Evolutionary conservation across 2,113 vertebrate species (phyloP).

Genomic region (Microtus oregoni): DNA sequence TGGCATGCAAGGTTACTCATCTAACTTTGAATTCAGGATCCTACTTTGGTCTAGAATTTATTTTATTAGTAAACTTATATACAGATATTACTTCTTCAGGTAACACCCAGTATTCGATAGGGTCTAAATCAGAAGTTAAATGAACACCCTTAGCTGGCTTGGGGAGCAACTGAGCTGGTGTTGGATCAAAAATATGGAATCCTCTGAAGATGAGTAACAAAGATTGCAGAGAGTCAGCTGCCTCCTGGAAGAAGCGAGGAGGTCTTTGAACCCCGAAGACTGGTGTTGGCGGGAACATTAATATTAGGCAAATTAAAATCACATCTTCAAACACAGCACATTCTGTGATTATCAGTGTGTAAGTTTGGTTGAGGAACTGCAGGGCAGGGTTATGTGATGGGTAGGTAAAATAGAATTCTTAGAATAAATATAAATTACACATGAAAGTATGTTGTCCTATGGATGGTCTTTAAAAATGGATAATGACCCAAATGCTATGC

Average conservation of each 20-base stretch:
- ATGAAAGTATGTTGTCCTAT: not conserved
- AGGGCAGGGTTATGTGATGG: not conserved
- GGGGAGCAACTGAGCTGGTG: not conserved
- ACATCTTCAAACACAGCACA: not conserved
- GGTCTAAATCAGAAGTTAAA: not conserved
- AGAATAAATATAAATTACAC: not conserved
- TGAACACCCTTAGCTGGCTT: not conserved
- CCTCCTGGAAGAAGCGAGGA: not conserved
- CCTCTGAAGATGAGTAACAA: not conserved
- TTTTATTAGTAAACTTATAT: not conserved
- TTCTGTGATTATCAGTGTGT: not conserved
- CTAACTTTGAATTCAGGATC: not conserved
- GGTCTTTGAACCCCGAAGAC: not conserved
- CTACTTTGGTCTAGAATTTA: not conserved
- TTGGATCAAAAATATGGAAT: not conserved
- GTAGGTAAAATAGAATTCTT: not conserved
- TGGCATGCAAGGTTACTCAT: not conserved
- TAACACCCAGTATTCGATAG: not conserved
- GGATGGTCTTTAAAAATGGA: not conserved
- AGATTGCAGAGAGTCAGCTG: not conserved
- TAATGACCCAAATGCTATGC: not conserved
- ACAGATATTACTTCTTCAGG: not conserved
- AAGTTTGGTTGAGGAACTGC: not conserved
- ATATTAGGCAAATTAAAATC: not conserved
- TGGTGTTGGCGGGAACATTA: not conserved